phyloP scores from a whole-genome alignment of 2,797 vertebrate genomes.

The Pogoniulus pusillus region DNA sequence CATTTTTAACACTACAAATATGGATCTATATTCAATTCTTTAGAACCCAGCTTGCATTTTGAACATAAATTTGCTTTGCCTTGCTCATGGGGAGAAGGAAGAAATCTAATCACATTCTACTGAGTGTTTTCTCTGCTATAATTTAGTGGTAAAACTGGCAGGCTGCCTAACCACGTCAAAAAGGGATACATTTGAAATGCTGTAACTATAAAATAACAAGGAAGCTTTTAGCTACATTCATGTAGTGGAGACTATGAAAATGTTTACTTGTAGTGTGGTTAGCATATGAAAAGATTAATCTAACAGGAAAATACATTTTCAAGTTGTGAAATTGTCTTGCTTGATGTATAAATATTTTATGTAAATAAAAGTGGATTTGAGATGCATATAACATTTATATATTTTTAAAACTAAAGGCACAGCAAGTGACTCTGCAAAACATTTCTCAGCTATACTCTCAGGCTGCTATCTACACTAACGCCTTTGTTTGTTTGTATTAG shows the following conservation, averaged over 20 bases:
- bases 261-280: conserved; percentile 78
- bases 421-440: conserved; percentile 50
- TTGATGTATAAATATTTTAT: conserved; percentile 77
- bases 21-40: conserved; percentile 13
- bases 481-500: conserved; percentile 70
- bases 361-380: conserved; percentile 76
- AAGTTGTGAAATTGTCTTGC: conserved; percentile 77
- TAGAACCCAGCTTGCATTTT: conserved; percentile 32
- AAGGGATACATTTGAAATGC: conserved; percentile 67
- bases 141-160: conserved; percentile 73
- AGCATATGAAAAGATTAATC: conserved; percentile 81
- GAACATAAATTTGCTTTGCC: conserved; percentile 46
- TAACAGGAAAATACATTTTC: conserved; percentile 77
- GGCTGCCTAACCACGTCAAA: conserved; percentile 66
- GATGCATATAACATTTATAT: conserved; percentile 74
- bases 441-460: conserved; percentile 62
- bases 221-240: conserved; percentile 75
- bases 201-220: conserved; percentile 73
- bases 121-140: conserved; percentile 69
- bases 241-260: conserved; percentile 70
- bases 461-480: conserved; percentile 56
- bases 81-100: conserved; percentile 46
- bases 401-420: conserved; percentile 63
- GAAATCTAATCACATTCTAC: conserved; percentile 67
- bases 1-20: conserved; percentile 50